Evolutionary conservation across 64 coral and sea anemone genomes (phyloP).

Genomic region (Hydrozoanthus tunicans): DNA sequence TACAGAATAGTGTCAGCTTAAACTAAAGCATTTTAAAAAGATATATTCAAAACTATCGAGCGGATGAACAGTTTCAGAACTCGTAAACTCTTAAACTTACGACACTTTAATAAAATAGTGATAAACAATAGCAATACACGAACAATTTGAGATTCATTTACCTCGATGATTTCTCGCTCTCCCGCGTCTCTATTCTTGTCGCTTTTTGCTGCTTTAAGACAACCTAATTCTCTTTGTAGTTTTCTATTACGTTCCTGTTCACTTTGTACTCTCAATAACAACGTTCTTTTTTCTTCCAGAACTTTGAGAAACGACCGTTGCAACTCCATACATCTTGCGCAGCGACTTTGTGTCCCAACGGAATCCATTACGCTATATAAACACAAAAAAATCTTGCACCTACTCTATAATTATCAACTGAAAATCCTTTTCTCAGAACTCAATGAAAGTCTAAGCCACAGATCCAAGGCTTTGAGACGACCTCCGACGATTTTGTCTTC

Average conservation of each 20-base stretch:
- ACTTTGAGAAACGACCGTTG: constrained; percentile 69
- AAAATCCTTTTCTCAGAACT: not conserved
- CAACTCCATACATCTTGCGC: constrained; percentile 72
- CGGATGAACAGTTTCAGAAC: too few relatives aligned
- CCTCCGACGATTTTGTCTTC: too few relatives aligned
- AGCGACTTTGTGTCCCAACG: constrained; percentile 42
- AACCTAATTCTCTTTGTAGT: constrained; percentile 65
- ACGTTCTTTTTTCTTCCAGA: constrained; percentile 81
- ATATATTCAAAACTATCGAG: too few relatives aligned
- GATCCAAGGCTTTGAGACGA: too few relatives aligned
- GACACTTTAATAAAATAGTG: too few relatives aligned
- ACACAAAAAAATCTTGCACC: not conserved
- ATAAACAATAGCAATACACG: not conserved
- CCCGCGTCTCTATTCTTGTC: not conserved
- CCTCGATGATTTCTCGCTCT: constrained; percentile 17
- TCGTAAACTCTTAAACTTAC: too few relatives aligned
- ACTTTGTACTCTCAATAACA: constrained; percentile 78
- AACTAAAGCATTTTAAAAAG: too few relatives aligned
- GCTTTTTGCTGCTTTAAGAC: constrained; percentile 27
- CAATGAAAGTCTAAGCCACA: not conserved
- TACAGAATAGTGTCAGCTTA: too few relatives aligned
- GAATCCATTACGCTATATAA: constrained; percentile 8
- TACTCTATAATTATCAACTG: too few relatives aligned
- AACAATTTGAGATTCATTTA: constrained; percentile 2
- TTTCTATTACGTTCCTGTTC: constrained; percentile 76